Base-by-base conservation (phyloP, 1,140 invertebrate species). In the Bombus superbus region DNA sequence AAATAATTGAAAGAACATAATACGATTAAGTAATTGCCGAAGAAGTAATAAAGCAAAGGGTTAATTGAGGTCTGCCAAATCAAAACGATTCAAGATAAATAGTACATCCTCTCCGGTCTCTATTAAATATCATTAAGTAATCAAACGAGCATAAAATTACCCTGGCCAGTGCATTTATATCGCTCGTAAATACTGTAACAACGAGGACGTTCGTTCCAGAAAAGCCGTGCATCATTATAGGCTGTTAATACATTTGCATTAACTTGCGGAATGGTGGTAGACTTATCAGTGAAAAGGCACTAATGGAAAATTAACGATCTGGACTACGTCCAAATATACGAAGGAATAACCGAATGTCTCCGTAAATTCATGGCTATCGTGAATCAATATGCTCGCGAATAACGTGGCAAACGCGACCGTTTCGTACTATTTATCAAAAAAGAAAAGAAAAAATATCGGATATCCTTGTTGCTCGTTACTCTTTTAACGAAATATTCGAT, bases 291-390 rank as follows among this genome's bases (percentile, higher is more conserved):
- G 82, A 44, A 71, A 78, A 59, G 82, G 47, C 66, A 78, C 75
- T 84, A 84, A 84, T 84, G 82, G 82, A 84, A 84, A 84, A 84
- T 77, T 76, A 83, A 83, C 81, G 81, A 83, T 83, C 81, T 77
- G 82, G 82, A 69, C 38, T 59, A 64, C 38, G 22, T 77, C 76
- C 82, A 69, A 84, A 68, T 78, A 78, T 47, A 40, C 66, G 22
- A 59, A 42, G 64, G 53, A 69, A 77, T 59, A 77, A 71, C 11
- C 47, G 38, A 25, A 47, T 57, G 59, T 79, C 74, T 68, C 38
- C n/a, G 53, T 57, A 69, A 83, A 77, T 66, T 83, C 62, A 59
- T 40, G 35, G 42, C 32, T 9, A n/a, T 13, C 10, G 32, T 6
- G 59, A 83, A 83, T 83, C 62, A 53, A 83, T 83, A 64, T 32